phyloP scores from a whole-genome alignment of 2,113 vertebrate species.

The Cercocebus atys region DNA sequence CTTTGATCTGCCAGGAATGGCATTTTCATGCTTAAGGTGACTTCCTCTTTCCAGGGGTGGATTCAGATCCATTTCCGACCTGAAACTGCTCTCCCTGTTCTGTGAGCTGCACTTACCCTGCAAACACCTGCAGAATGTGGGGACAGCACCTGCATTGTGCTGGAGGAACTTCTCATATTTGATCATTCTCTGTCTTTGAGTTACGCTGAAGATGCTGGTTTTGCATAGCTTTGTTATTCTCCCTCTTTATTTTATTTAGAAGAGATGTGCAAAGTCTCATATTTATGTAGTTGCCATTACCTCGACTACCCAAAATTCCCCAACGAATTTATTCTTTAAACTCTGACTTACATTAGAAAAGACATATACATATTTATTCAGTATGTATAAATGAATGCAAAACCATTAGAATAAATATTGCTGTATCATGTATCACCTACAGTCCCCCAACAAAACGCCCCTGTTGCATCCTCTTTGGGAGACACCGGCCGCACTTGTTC shows the following conservation, averaged over 20 bases:
- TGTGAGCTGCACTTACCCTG: not conserved
- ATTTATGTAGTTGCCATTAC: not conserved
- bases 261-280: fast-evolving
- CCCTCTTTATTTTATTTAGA: not conserved
- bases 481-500: fast-evolving
- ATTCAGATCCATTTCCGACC: not conserved
- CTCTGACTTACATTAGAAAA: not conserved
- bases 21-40: not conserved
- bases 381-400: not conserved
- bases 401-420: not conserved
- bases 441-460: fast-evolving
- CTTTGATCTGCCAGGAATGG: not conserved
- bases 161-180: fast-evolving
- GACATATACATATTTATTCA: not conserved
- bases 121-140: fast-evolving
- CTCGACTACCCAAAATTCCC: not conserved
- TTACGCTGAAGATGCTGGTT: not conserved
- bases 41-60: not conserved
- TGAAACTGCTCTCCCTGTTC: not conserved
- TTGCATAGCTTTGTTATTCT: not conserved
- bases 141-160: not conserved
- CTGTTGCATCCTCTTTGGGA: no score
- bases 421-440: not conserved
- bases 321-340: not conserved
- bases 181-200: not conserved